Evolutionary conservation across 2,797 vertebrate species (phyloP).

Genomic region (Sebastes glaucus): DNA sequence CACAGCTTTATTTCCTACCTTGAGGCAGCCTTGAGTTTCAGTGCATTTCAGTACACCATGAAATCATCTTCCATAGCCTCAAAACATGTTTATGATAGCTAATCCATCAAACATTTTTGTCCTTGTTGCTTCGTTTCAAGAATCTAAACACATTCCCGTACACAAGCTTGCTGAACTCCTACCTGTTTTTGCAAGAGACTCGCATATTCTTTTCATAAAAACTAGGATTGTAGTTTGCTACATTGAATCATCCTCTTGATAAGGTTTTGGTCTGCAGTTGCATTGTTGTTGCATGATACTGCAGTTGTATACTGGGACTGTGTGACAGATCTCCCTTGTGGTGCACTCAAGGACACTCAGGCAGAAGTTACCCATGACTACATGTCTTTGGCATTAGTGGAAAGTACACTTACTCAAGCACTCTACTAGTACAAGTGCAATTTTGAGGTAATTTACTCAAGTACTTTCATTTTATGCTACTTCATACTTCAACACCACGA

Average conservation of each 20-base stretch:
- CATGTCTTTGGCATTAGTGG: neutral
- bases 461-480: neutral
- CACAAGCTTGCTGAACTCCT: neutral
- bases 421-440: neutral
- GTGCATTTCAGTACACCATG: neutral
- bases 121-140: neutral
- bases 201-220: too few relatives aligned
- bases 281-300: neutral
- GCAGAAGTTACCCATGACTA: neutral
- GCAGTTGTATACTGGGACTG: neutral
- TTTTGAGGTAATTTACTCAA: neutral
- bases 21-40: neutral
- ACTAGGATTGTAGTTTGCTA: neutral
- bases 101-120: slow-evolving; percentile 6
- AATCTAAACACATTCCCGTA: neutral
- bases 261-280: slow-evolving; percentile 4
- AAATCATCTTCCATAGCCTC: neutral
- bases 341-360: slow-evolving; percentile 10
- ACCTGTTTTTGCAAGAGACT: too few relatives aligned
- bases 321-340: slow-evolving; percentile 1
- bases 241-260: neutral
- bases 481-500: neutral
- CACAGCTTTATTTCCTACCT: neutral
- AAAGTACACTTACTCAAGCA: neutral
- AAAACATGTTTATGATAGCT: neutral